Base-by-base conservation (phyloP, 1,140 invertebrate species). In the Zaprionus lachaisei region DNA sequence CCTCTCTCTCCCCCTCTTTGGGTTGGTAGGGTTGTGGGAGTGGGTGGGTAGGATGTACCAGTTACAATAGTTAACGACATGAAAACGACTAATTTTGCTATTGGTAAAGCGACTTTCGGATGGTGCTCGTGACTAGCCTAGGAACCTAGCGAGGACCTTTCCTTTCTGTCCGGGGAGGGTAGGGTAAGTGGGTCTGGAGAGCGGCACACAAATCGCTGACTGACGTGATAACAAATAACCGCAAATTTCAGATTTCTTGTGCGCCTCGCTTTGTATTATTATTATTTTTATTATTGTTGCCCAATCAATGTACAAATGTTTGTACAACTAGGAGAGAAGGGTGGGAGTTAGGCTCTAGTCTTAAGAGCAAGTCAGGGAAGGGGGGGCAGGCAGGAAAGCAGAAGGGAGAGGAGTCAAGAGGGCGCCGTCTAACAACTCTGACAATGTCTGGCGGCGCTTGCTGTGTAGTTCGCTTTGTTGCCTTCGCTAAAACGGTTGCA, bases 201-300 rank as follows among this genome's bases (percentile, higher is more conserved):
- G 44, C 6, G 44, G 47, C 69, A 62, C 15, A 76, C 78, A 83
- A 87, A 87, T 89, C 84, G 74, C 72, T 73, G 69, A 68, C 78
- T 90, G 84, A 89, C 84, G 84, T 89, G 84, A 89, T 89, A 89
- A 89, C 78, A 84, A 89, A 89, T 90, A 89, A 89, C 85, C 81
- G 70, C 84, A 89, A 90, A 70, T 80, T 87, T 74, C 24, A 41
- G 56, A 63, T 56, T 81, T 77, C 31, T 68, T 68, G 15, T 34
- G 31, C 31, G 69, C 77, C 51, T 49, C 14, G n/a, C 47, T 51
- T 11, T 51, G 15, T 17, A 47, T 47, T 47, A 17, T 47, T 47
- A 17, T 17, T 47, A 51, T 51, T 47, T 22, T 51, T 51, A 51
- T 51, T 51, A 51, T 51, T 51, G 47, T 62, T 57, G n/a, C 60